Base-by-base conservation (phyloP, 2,888 invertebrate genomes). In the Maniola hyperantus region DNA sequence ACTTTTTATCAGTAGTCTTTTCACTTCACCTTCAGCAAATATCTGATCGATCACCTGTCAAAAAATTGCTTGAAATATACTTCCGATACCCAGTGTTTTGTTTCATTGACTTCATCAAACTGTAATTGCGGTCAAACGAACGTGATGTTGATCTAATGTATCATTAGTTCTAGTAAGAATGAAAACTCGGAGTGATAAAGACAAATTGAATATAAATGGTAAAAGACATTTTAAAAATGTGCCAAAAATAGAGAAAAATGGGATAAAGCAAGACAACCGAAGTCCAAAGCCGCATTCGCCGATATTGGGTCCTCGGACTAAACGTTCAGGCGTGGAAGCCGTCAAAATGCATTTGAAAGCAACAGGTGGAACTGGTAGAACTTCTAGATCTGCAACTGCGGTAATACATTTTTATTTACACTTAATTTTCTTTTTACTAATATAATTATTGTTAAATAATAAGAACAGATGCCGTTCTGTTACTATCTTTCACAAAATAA, bases 301-400 rank as follows among this genome's bases (percentile, higher is more conserved):
- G 4, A 73, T 74, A 13, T 68, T 60, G 26, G 69, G 57, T 13
- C 77, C 74, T 2, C 76, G 84, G 15, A 72, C 72, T 20, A 92
- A 92, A 76, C 80, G 92, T 57, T 91, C 92, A 10, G 92, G 92
- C 2, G 76, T 91, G 48, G 92, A 91, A 33, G 92, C 92, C 42
- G 92, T 92, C 15, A 91, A 90, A 74, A 76, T 92, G 53, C 89
- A 92, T 73, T 78, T 91, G 48, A 68, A 91, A 72, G 77, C 77
- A 34, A 91, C 91, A 2, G 91, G 91, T 42, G 83, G 85, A 65
- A 89, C 88, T 15, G 92, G 92, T n/a, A 83, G 92, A 66, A 82
- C 88, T 15, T 92, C 92, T 13, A 84, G 92, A 66, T 92, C 92
- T 65, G 92, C 92, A 15, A 89, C 91, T 63, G 73, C 92, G 78